A percentile compares a stretch with the other conserved stretches of the same genome.
phyloP scores from a whole-genome alignment of 2,113 vertebrate genomes.

The Oryzias javanicus region DNA sequence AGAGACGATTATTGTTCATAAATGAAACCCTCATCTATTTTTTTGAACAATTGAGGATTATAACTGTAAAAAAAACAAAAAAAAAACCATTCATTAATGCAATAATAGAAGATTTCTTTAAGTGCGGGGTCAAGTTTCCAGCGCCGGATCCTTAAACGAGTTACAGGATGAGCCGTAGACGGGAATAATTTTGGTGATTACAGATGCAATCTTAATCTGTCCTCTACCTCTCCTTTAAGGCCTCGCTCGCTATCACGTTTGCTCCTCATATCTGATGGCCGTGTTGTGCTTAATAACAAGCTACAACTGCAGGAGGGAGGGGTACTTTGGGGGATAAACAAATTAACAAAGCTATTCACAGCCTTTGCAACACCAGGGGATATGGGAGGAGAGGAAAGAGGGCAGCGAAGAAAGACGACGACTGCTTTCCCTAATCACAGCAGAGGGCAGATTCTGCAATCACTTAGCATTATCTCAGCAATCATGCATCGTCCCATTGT shows the following conservation, averaged over 20 bases:
- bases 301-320: slow-evolving; percentile 54
- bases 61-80: slow-evolving; percentile 50
- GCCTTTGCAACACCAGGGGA: slow-evolving; percentile 60
- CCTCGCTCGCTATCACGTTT: slow-evolving; percentile 54
- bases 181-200: slow-evolving; percentile 61
- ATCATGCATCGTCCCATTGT: slow-evolving; percentile 62
- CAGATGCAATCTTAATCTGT: slow-evolving; percentile 72
- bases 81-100: slow-evolving; percentile 40
- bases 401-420: slow-evolving; percentile 44
- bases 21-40: slow-evolving; percentile 43
- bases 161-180: slow-evolving; percentile 9
- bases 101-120: slow-evolving; percentile 15
- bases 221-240: slow-evolving; percentile 74
- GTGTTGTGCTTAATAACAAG: slow-evolving; percentile 73
- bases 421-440: slow-evolving; percentile 62
- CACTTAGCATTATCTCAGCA: slow-evolving; percentile 65
- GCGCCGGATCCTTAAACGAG: background rate
- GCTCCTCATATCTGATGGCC: slow-evolving; percentile 70
- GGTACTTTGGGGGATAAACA: slow-evolving; percentile 67
- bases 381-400: slow-evolving; percentile 47
- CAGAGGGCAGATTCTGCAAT: slow-evolving; percentile 55
- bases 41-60: slow-evolving; percentile 40
- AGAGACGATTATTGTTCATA: slow-evolving; percentile 55
- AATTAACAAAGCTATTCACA: slow-evolving; percentile 74
- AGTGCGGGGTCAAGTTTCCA: too few relatives aligned